Evolutionary conservation across 2,888 invertebrate species (phyloP), one percentile per base, ranked within the genome.

Genomic region (Agriopis leucophaearia): DNA sequence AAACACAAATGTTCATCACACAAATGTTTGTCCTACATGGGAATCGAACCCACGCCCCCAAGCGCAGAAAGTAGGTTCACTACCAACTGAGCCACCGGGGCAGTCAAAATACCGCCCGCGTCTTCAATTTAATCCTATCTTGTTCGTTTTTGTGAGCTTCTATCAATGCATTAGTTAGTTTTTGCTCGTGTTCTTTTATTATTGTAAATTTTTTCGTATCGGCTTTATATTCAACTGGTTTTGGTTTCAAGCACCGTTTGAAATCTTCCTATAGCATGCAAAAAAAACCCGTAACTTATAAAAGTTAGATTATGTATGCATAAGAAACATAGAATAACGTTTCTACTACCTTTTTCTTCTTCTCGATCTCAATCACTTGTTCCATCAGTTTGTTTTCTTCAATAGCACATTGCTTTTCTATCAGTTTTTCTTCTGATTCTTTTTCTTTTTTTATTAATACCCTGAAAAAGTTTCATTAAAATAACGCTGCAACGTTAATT

Each of bases 131-230:
- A 7, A 80, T 64, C 58, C 67, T 76, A 0, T 85, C 84, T 54
- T 85, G 79, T 45, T 84, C 77, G 40, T 78, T 76, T 16, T 71
- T 75, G 72, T 82, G 80, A 18, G 75, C 57, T 64, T 81, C 74
- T 9, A 74, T 78, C 42, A 80, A 72, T 10, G 70, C 73, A 48
- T 82, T 67, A 16, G 81, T 79, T 16, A 71, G 69, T 36, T 78
- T 71, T 60, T 81, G 75, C 52, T 74, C 70, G 50, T 75, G 74
- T 5, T 63, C 70, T 71, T 74, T 76, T 18, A 72, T 66, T 56
- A 80, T 70, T 64, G 71, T 75, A 4, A 78, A 67, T 35, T 76
- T 69, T 59, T 78, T 78, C 8, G 74, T 70, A 58, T 79, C 77
- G 16, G 64, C 65, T 56, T 73, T 73, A 65, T 74, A 80, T 66